These are phyloP conservation scores for Catharus bicknelli DNA, from an alignment of 2,113 vertebrate genomes.

Conservation along the genomic window DNA sequence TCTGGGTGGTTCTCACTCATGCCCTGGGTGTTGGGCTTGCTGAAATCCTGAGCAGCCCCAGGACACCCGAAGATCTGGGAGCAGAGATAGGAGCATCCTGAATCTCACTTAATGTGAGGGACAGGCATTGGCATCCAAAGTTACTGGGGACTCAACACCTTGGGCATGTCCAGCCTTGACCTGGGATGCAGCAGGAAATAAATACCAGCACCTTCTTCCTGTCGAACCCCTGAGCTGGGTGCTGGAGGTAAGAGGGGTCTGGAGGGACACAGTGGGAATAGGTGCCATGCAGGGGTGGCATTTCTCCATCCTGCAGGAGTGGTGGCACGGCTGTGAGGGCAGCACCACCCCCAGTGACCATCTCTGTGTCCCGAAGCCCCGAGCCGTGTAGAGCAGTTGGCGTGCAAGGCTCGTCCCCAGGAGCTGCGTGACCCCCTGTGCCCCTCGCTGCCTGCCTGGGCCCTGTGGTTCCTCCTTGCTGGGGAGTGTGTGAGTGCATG, in stretches of 20 bases:
- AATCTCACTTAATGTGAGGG: neutral
- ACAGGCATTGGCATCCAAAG: neutral
- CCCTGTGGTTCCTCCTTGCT: conserved; percentile 32
- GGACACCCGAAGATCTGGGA: neutral
- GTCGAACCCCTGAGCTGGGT: accelerated
- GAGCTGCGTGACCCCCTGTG: neutral
- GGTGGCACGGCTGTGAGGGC: accelerated
- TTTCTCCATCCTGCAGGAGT: neutral
- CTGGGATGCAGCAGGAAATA: neutral
- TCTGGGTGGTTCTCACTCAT: accelerated
- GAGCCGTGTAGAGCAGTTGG: accelerated
- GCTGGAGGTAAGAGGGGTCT: accelerated
- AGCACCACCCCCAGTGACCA: accelerated
- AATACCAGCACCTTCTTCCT: neutral
- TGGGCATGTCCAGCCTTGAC: accelerated
- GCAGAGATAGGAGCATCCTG: accelerated
- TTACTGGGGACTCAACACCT: accelerated
- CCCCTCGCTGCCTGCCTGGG: neutral
- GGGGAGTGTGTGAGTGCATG: conserved; percentile 5
- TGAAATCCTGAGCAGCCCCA: accelerated
- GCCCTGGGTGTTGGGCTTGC: neutral
- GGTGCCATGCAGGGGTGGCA: neutral
- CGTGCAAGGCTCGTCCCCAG: neutral
- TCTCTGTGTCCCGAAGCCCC: neutral
- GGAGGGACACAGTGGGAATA: accelerated